phyloP scores from a whole-genome alignment of 2,797 vertebrate genomes.

The Tarsius wallacei region DNA sequence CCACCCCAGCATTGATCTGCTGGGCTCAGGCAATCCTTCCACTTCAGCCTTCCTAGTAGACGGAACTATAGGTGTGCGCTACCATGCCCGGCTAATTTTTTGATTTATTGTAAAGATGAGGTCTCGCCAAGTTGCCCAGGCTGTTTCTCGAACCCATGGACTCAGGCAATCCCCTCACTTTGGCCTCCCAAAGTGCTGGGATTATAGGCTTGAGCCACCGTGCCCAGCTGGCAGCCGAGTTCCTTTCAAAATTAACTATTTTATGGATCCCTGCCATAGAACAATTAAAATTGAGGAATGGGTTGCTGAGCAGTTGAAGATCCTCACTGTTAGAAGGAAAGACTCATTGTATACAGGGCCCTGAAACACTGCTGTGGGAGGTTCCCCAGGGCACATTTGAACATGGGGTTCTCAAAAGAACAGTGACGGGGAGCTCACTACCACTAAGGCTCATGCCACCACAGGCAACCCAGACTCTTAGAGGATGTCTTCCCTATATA shows the following conservation, averaged over 20 bases:
- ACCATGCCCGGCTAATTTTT: no score
- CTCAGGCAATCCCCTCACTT: no score
- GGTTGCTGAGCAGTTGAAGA: neutral
- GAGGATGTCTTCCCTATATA: neutral
- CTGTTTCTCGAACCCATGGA: no score
- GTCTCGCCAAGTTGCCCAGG: no score
- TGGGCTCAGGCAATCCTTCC: no score
- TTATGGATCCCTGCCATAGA: neutral
- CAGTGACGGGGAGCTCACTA: neutral
- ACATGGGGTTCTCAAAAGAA: neutral
- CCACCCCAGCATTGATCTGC: no score
- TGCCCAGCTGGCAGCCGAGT: neutral
- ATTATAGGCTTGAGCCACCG: no score
- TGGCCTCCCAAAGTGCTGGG: no score
- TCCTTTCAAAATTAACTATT: slow-evolving; percentile 61
- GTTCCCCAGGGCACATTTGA: neutral
- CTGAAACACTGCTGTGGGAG: neutral
- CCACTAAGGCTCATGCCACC: neutral
- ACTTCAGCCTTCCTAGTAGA: no score
- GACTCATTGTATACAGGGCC: neutral
- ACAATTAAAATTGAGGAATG: neutral
- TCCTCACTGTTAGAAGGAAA: neutral
- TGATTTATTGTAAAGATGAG: no score
- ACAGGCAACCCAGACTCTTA: neutral
- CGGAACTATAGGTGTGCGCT: no score